Conservation (phyloP, 2,113 vertebrate genomes). For the Dasyprocta punctata region DNA sequence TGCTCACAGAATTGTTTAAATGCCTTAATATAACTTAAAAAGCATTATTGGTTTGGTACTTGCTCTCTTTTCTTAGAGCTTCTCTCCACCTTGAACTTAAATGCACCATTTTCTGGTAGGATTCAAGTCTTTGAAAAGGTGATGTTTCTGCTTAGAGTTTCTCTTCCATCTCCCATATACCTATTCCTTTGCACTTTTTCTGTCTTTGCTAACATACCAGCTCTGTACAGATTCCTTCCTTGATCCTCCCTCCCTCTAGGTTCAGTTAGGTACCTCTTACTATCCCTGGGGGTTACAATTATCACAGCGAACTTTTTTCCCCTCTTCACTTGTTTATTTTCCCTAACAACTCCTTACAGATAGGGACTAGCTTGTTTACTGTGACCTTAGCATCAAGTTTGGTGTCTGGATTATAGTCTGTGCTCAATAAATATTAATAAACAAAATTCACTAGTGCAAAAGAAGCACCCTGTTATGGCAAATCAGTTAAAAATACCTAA, state of each 20-base stretch:
- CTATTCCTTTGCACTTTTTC: neutral
- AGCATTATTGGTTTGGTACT: neutral
- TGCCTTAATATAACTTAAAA: slow-evolving; percentile 7
- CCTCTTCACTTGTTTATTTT: slow-evolving; percentile 36
- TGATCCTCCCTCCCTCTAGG: neutral
- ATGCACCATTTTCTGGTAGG: neutral
- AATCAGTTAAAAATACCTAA: slow-evolving; percentile 4
- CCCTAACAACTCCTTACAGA: neutral
- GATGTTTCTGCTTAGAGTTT: neutral
- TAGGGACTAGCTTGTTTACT: neutral
- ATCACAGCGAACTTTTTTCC: neutral
- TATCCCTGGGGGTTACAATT: neutral
- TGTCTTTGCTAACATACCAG: neutral
- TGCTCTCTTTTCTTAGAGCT: neutral
- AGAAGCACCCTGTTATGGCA: neutral
- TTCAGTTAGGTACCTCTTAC: neutral
- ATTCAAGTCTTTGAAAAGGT: neutral
- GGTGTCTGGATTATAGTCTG: neutral
- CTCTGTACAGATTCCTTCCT: neutral
- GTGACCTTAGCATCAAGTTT: neutral
- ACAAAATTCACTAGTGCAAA: neutral
- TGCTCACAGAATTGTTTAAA: neutral
- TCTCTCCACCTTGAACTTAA: neutral
- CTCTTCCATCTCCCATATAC: neutral
- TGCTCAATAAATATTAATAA: slow-evolving; percentile 41